Percentiles rank a stretch among this genome's conserved stretches.
phyloP scores from a whole-genome alignment of 2,797 vertebrate species.

The Neosilurus mollespiculum region DNA sequence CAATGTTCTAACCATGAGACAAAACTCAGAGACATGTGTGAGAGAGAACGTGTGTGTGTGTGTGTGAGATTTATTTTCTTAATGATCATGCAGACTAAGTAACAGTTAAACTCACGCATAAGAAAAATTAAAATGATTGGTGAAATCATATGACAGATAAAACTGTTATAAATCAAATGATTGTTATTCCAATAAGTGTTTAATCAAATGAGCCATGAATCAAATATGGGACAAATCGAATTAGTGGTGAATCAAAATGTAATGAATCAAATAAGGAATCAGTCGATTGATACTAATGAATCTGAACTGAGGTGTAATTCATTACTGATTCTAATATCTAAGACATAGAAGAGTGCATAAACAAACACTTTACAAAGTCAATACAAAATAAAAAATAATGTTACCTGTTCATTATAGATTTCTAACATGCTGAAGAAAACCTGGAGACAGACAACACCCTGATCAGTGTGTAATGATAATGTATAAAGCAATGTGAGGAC shows the following conservation, averaged over 20 bases:
- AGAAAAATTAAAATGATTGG: neutral
- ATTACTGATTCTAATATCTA: neutral
- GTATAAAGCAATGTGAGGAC: neutral
- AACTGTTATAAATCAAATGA: neutral
- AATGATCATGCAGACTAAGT: neutral
- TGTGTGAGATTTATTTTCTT: neutral
- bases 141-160: neutral
- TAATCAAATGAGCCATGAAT: neutral
- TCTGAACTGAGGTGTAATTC: neutral
- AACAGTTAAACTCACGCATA: neutral
- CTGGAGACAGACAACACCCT: conserved; percentile 59
- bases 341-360: neutral
- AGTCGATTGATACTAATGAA: neutral
- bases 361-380: neutral
- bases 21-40: neutral
- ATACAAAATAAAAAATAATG: neutral
- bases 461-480: neutral
- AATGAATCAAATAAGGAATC: neutral
- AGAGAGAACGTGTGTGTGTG: neutral
- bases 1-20: neutral
- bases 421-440: conserved; percentile 90
- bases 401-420: conserved; percentile 89
- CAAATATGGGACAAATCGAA: neutral
- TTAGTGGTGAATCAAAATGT: too few species aligned
- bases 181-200: neutral